Evolutionary conservation across 2,888 invertebrate genomes (phyloP).

Genomic region (Baccha elongata): DNA sequence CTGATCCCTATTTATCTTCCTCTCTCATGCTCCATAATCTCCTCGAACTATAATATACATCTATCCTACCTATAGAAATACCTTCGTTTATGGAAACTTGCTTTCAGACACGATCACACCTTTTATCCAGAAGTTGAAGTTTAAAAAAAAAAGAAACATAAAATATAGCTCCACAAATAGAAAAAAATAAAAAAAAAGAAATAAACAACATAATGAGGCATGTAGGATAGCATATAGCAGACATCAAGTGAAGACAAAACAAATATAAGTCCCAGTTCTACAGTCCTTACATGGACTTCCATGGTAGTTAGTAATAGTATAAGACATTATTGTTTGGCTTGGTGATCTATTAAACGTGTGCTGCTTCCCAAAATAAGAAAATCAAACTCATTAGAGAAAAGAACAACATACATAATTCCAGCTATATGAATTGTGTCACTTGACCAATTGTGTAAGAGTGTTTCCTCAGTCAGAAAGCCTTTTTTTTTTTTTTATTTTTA

Average conservation of each 20-base stretch:
- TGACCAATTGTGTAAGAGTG: slow-evolving; percentile 65
- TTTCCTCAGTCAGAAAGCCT: slow-evolving; percentile 54
- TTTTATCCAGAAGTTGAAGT: slow-evolving; percentile 45
- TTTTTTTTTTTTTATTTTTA: background rate
- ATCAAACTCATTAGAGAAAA: slow-evolving; percentile 36
- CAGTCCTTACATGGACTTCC: slow-evolving; percentile 52
- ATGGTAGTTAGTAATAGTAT: slow-evolving; percentile 60
- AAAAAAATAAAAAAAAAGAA: slow-evolving; percentile 16
- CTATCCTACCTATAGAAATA: slow-evolving; percentile 21
- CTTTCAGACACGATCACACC: slow-evolving; percentile 63
- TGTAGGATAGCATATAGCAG: slow-evolving; percentile 39
- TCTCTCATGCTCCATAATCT: slow-evolving; percentile 33
- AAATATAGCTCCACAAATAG: slow-evolving; percentile 32
- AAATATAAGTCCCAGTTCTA: slow-evolving; percentile 29
- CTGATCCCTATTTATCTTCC: slow-evolving; percentile 64
- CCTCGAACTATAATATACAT: slow-evolving; percentile 20
- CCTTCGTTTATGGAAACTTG: slow-evolving; percentile 61
- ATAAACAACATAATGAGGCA: slow-evolving; percentile 67
- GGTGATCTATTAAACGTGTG: slow-evolving; percentile 62
- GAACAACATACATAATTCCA: slow-evolving; percentile 48
- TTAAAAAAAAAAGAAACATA: background rate
- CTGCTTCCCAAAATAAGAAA: slow-evolving; percentile 56
- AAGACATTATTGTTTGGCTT: slow-evolving; percentile 56
- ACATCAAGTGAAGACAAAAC: slow-evolving; percentile 12
- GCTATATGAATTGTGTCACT: slow-evolving; percentile 61